A percentile compares a stretch with the other conserved stretches of the same genome.
These are phyloP conservation scores for Corella eumyota DNA, from an alignment of 23 tunicate genomes.

Conservation along the genomic window DNA sequence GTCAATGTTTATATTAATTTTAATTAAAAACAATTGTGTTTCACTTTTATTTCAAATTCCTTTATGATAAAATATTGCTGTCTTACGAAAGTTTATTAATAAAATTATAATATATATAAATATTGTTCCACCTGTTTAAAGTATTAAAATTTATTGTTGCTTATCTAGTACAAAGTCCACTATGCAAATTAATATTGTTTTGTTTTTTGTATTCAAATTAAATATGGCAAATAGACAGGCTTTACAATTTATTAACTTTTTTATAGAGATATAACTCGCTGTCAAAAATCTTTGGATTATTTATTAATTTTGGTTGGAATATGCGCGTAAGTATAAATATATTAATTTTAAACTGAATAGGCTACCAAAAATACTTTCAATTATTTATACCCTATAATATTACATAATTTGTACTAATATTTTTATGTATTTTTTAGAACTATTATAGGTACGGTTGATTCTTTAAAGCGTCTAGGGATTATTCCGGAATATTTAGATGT, in stretches of 20 bases:
- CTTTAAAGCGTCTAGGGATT: slow-evolving; percentile 53
- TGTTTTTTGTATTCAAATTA: background rate
- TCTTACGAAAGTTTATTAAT: background rate
- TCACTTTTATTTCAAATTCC: too few species aligned
- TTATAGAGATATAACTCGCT: slow-evolving; percentile 23
- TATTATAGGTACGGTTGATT: slow-evolving; percentile 51
- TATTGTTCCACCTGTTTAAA: background rate
- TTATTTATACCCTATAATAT: too few species aligned
- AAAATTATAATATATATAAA: background rate
- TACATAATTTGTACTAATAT: background rate
- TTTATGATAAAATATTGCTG: background rate
- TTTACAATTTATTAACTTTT: slow-evolving; percentile 2
- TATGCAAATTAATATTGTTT: background rate
- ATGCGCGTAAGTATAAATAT: slow-evolving; percentile 53
- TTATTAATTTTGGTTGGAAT: slow-evolving; percentile 44
- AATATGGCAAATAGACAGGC: background rate
- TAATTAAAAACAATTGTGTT: background rate
- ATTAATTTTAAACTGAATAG: too few species aligned
- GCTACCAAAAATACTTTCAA: too few species aligned
- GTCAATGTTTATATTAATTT: background rate
- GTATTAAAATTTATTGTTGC: too few species aligned
- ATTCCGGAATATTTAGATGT: too few species aligned
- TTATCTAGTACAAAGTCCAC: too few species aligned
- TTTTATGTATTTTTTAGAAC: slow-evolving; percentile 18
- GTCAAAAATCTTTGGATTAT: slow-evolving; percentile 37